These are phyloP conservation scores for Andrena bicolor DNA, from an alignment of 2,888 invertebrate genomes.

Conservation along the genomic window DNA sequence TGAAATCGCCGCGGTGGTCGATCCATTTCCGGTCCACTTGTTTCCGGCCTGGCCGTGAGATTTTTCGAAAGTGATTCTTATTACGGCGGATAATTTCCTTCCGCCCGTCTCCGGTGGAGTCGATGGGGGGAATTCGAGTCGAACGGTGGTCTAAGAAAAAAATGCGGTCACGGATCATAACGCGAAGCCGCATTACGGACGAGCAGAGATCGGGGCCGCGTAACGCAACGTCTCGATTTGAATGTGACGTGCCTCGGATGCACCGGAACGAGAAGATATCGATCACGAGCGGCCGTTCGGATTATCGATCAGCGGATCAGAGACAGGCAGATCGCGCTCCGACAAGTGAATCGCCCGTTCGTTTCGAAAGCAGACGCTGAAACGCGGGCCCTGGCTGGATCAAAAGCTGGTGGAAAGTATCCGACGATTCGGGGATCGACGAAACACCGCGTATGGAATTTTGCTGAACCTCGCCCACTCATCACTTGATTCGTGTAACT, in stretches of 20 bases:
- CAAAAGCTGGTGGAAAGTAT: neutral
- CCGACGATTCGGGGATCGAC: neutral
- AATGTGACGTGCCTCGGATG: slow-evolving; percentile 59
- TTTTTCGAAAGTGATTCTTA: slow-evolving; percentile 66
- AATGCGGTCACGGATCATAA: slow-evolving; percentile 75
- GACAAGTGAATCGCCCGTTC: neutral
- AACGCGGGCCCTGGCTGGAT: neutral
- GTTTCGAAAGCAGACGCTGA: neutral
- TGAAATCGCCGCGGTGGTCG: slow-evolving; percentile 53
- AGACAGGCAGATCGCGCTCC: neutral
- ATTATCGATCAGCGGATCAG: slow-evolving; percentile 31
- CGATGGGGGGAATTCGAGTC: slow-evolving; percentile 56
- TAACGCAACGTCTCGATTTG: slow-evolving; percentile 68
- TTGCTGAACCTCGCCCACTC: no score
- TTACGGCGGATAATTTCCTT: slow-evolving; percentile 5
- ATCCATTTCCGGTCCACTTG: slow-evolving; percentile 69
- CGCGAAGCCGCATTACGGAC: slow-evolving; percentile 73
- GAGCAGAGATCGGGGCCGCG: slow-evolving; percentile 75
- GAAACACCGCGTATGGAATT: no score
- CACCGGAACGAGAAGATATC: slow-evolving; percentile 48
- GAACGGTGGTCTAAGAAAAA: slow-evolving; percentile 59
- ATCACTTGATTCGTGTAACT: no score
- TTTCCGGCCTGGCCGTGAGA: slow-evolving; percentile 46
- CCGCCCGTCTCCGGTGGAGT: neutral
- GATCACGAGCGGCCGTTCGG: slow-evolving; percentile 20